Percentiles rank a stretch among this genome's conserved stretches.
Evolutionary conservation across 2,113 vertebrate species (phyloP).

Genomic region (Pogonocichla stellata): DNA sequence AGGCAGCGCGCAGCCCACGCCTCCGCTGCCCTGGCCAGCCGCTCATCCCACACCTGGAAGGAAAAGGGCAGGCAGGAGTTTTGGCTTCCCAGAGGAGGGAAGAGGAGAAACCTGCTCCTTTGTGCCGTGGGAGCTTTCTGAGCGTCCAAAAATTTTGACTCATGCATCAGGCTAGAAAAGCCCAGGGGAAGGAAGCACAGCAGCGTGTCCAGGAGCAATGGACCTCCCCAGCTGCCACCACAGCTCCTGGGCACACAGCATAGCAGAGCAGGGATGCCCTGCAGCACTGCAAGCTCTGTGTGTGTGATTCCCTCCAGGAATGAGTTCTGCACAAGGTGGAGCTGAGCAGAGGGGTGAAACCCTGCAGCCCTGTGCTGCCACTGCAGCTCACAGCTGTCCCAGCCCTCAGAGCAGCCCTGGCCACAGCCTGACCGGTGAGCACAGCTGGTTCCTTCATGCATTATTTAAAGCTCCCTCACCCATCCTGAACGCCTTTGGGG

Average conservation of each 20-base stretch:
- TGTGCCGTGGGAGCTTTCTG: not conserved
- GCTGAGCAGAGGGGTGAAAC: not conserved
- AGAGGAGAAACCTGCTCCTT: not conserved
- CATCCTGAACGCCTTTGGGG: not conserved
- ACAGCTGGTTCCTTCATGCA: not conserved
- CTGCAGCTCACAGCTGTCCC: not conserved
- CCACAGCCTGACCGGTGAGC: not conserved
- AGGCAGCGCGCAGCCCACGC: slow-evolving; percentile 84
- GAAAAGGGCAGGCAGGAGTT: not conserved
- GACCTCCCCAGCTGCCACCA: not conserved
- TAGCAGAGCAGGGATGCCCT: not conserved
- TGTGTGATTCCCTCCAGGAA: not conserved
- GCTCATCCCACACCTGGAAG: slow-evolving; percentile 85
- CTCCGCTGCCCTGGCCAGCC: slow-evolving; percentile 81
- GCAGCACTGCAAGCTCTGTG: not conserved
- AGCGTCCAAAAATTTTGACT: not conserved
- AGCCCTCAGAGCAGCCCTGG: not conserved
- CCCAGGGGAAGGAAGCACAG: not conserved
- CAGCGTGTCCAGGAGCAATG: not conserved
- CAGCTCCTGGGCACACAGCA: not conserved
- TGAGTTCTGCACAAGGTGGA: not conserved
- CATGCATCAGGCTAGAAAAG: not conserved
- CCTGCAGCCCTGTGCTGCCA: rapidly evolving
- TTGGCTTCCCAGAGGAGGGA: not conserved
- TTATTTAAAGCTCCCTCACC: not conserved